Conservation (phyloP, 2,113 vertebrate species). For the Gnathonemus longibarbis region DNA sequence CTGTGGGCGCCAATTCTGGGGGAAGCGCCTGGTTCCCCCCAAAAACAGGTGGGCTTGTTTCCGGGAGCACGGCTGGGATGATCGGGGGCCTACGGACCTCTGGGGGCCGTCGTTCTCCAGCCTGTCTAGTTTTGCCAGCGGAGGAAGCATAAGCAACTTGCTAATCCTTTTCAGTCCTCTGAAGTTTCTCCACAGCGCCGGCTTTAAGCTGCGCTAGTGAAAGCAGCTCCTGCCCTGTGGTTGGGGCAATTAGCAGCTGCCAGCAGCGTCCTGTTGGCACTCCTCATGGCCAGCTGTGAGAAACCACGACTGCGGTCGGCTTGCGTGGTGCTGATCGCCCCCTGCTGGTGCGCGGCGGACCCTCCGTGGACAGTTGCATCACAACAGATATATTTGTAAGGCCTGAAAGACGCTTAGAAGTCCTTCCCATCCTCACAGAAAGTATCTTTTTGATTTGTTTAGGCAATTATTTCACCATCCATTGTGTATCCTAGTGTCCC, state of each 20-base stretch:
- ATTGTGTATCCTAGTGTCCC: not conserved
- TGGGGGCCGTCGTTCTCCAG: not conserved
- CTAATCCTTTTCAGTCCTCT: not conserved
- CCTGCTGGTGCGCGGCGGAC: not conserved
- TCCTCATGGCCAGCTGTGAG: not conserved
- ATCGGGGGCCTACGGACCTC: not conserved
- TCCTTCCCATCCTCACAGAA: not conserved
- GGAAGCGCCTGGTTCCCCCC: not conserved
- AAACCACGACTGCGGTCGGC: not conserved
- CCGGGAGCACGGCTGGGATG: not conserved
- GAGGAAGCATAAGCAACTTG: not conserved
- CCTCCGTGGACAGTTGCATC: not conserved
- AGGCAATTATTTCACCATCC: not conserved
- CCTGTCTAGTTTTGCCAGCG: not conserved
- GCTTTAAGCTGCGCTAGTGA: not conserved
- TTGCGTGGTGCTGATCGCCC: not conserved
- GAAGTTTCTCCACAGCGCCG: not conserved
- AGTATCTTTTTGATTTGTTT: not conserved
- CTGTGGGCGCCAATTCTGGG: not conserved
- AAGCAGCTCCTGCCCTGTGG: not conserved
- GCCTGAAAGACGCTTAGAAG: not conserved
- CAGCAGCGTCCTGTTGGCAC: not conserved
- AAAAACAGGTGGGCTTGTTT: not conserved
- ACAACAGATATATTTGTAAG: not conserved
- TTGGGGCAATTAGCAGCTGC: not conserved